These are phyloP conservation scores for Heliconius ismenius DNA, from an alignment of 2,888 invertebrate genomes.

Conservation along the genomic window DNA sequence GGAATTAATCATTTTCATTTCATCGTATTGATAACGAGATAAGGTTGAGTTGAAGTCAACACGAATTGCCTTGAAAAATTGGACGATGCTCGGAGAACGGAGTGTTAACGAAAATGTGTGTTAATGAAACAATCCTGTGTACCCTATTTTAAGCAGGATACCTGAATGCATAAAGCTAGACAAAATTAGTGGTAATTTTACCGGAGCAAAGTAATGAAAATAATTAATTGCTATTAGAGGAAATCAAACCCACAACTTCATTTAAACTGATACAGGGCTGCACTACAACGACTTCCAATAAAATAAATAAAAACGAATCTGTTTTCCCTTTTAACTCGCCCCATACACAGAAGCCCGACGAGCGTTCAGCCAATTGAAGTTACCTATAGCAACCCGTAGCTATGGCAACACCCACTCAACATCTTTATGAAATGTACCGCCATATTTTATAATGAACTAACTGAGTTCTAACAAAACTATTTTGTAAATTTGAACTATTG, in stretches of 20 bases:
- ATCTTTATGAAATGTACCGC: conserved; percentile 66
- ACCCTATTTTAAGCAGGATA: neutral
- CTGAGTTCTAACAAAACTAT: conserved; percentile 59
- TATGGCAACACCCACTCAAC: conserved; percentile 55
- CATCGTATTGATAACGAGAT: neutral
- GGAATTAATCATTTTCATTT: neutral
- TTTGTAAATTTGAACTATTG: conserved; percentile 46
- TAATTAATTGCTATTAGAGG: neutral
- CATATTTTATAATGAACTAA: conserved; percentile 61
- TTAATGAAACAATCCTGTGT: too few relatives aligned
- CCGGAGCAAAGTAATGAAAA: too few relatives aligned
- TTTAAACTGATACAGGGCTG: too few relatives aligned
- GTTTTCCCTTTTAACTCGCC: conserved; percentile 37
- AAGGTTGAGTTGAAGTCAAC: neutral
- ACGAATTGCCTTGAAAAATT: too few relatives aligned
- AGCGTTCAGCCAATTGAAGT: conserved; percentile 68
- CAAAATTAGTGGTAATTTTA: neutral
- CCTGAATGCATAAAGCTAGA: neutral
- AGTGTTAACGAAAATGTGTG: neutral
- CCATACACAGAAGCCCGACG: conserved; percentile 50
- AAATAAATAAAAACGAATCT: neutral
- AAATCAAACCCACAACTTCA: neutral
- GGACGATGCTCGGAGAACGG: neutral
- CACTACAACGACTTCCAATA: neutral
- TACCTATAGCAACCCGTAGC: conserved; percentile 69